These are phyloP conservation scores for Rhinopomastus cyanomelas DNA, from an alignment of 2,113 vertebrate genomes.

Conservation along the genomic window DNA sequence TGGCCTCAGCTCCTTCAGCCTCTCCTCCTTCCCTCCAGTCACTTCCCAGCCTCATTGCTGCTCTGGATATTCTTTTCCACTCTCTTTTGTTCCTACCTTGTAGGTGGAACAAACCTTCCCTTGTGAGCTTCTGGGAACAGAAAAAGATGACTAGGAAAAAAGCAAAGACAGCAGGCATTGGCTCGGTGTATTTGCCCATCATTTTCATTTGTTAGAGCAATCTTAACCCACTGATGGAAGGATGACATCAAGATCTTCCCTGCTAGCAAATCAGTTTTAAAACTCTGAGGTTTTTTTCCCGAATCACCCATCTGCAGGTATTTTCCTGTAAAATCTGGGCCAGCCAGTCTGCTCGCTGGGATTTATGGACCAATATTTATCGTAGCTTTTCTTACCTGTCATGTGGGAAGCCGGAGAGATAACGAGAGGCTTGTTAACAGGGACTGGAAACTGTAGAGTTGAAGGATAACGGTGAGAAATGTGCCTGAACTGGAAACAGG, in stretches of 20 bases:
- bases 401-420: not conserved
- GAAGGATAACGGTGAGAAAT: not conserved
- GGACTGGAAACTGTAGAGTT: not conserved
- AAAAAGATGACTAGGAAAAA: not conserved
- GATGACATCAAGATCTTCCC: not conserved
- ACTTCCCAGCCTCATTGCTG: too few species aligned
- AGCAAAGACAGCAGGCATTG: not conserved
- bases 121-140: not conserved
- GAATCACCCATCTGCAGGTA: not conserved
- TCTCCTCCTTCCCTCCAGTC: too few species aligned
- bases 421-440: not conserved
- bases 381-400: not conserved
- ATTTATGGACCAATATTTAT: not conserved
- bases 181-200: not conserved
- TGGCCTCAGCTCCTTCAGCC: too few species aligned
- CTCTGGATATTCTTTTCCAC: not conserved
- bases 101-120: not conserved
- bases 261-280: conserved; percentile 11
- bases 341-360: not conserved
- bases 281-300: not conserved
- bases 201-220: conserved; percentile 27
- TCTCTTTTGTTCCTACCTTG: not conserved
- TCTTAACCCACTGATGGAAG: not conserved
- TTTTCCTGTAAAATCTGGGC: not conserved
- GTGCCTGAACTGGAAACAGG: not conserved